Percentiles rank a stretch among this genome's conserved stretches.
phyloP scores from a whole-genome alignment of 1,140 invertebrate genomes.

The Arctopsyche grandis region DNA sequence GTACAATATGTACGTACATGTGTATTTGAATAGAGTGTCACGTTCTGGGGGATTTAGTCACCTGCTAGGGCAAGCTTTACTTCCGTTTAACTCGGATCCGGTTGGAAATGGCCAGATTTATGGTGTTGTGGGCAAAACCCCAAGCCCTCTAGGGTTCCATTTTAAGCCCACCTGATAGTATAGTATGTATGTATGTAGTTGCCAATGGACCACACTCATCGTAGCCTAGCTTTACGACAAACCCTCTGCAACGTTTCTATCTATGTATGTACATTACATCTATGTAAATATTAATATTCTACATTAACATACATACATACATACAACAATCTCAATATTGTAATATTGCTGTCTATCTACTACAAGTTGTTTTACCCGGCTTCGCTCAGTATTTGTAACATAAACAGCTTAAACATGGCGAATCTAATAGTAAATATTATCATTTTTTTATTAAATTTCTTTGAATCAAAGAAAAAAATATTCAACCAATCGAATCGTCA shows the following conservation, averaged over 20 bases:
- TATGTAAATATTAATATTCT: not conserved
- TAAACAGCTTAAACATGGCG: too few species aligned
- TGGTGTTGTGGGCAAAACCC: constrained; percentile 23
- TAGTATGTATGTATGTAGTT: constrained; percentile 1
- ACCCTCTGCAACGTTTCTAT: constrained; percentile 4
- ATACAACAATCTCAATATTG: too few species aligned
- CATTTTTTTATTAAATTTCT: too few species aligned
- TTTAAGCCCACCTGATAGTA: constrained; percentile 17
- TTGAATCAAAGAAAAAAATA: too few species aligned
- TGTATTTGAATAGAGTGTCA: not conserved
- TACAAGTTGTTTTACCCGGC: too few species aligned
- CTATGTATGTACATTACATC: not conserved
- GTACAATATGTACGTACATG: too few species aligned
- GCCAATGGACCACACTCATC: constrained; percentile 23
- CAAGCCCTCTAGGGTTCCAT: not conserved
- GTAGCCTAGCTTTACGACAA: not conserved
- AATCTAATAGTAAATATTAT: too few species aligned
- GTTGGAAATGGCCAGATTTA: constrained; percentile 33
- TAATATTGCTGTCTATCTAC: too few species aligned
- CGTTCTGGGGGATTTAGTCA: not conserved
- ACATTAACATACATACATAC: too few species aligned
- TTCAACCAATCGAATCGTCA: too few species aligned
- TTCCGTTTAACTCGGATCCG: not conserved
- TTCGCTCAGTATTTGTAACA: too few species aligned
- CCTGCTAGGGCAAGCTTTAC: not conserved